Percentiles rank a stretch among this genome's conserved stretches.
Conservation (phyloP, 2,113 vertebrate genomes). For the Mobula birostris region DNA sequence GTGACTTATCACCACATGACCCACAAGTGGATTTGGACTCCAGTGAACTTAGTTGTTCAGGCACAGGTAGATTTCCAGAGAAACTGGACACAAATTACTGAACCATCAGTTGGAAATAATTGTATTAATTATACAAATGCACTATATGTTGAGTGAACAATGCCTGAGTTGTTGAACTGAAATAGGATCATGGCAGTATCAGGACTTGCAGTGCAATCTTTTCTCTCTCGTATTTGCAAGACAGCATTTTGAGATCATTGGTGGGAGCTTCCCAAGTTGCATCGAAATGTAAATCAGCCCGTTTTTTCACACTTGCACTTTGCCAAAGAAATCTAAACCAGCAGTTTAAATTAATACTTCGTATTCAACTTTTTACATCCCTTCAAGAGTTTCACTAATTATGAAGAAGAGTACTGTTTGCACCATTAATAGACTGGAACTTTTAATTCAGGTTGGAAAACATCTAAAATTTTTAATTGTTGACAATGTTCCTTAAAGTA, state of each 20-base stretch:
- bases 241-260: neutral
- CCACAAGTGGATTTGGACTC: neutral
- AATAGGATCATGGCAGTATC: neutral
- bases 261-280: neutral
- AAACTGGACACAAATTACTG: neutral
- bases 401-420: neutral
- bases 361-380: neutral
- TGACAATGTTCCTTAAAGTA: constrained; percentile 4
- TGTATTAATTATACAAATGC: neutral
- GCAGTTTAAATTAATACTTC: constrained; percentile 17
- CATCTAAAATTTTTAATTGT: neutral
- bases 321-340: neutral
- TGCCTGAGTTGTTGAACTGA: neutral
- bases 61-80: neutral
- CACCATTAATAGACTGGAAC: constrained; percentile 21
- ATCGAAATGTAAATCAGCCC: neutral
- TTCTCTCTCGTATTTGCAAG: neutral
- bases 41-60: neutral
- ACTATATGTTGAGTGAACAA: neutral
- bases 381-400: neutral
- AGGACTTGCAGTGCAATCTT: neutral
- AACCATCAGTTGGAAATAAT: neutral
- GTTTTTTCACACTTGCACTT: neutral
- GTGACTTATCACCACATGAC: neutral
- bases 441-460: neutral